Evolutionary conservation across 2,113 vertebrate species (phyloP).

Genomic region (Tetrao urogallus): DNA sequence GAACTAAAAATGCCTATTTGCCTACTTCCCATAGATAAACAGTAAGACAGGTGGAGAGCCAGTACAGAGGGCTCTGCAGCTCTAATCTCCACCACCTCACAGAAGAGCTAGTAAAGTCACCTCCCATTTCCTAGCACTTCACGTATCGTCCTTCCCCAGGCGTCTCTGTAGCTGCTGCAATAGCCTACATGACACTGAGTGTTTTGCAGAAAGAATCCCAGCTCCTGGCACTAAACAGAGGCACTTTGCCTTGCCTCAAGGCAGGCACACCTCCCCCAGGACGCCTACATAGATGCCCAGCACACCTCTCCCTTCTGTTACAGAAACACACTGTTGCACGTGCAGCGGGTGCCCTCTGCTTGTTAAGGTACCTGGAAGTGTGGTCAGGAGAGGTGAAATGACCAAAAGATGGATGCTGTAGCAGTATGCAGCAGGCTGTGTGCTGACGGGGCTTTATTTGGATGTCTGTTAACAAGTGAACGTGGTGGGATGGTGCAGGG

Average conservation of each 20-base stretch:
- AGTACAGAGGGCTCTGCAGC: neutral
- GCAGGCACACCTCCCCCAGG: neutral
- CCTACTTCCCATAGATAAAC: slow-evolving; percentile 2
- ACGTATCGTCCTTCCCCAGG: neutral
- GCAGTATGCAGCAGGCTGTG: neutral
- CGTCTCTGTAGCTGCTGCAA: neutral
- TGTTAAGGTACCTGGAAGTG: slow-evolving; percentile 30
- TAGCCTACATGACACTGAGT: neutral
- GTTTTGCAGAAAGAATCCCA: neutral
- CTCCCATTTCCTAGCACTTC: neutral
- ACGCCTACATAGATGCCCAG: neutral
- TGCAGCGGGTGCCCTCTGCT: slow-evolving; percentile 5
- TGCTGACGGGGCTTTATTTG: slow-evolving; percentile 26
- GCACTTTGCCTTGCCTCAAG: neutral
- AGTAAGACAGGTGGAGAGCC: neutral
- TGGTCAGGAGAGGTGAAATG: slow-evolving; percentile 52
- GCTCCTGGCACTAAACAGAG: neutral
- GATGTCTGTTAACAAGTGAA: slow-evolving; percentile 11
- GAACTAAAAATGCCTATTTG: neutral
- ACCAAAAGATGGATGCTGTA: slow-evolving; percentile 19
- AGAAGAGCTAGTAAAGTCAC: neutral
- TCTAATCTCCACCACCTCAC: neutral
- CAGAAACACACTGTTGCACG: neutral
- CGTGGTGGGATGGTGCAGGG: neutral
- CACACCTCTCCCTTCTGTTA: slow-evolving; percentile 48